These are phyloP conservation scores for Sarcophaga subvicina DNA, from an alignment of 2,888 invertebrate genomes.

Conservation along the genomic window DNA sequence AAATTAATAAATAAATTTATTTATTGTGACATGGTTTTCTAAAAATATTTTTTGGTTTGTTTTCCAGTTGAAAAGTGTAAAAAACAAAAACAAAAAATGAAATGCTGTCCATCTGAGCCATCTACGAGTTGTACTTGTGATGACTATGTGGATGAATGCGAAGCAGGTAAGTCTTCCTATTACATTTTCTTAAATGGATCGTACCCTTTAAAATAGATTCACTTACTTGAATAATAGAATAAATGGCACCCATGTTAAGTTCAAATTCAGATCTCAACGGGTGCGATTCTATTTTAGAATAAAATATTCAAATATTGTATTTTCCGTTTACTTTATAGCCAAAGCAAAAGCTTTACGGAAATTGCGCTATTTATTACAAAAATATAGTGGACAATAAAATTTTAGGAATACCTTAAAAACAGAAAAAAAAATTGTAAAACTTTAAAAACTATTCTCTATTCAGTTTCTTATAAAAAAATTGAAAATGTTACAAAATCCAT, in stretches of 20 bases:
- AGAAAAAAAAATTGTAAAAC: constrained; percentile 56
- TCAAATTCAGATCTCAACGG: constrained; percentile 40
- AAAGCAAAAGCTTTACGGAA: constrained; percentile 78
- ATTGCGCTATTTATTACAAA: constrained; percentile 77
- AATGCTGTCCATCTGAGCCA: constrained; percentile 42
- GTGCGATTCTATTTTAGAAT: constrained; percentile 65
- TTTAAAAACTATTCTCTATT: constrained; percentile 9
- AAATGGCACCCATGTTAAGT: neutral
- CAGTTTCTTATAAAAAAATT: constrained; percentile 2
- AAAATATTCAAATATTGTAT: constrained; percentile 10
- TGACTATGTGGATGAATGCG: constrained; percentile 70
- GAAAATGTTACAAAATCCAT: constrained; percentile 32
- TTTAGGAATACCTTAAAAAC: constrained; percentile 62
- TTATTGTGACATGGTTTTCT: too few species aligned
- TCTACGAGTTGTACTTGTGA: constrained; percentile 65
- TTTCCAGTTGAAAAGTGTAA: constrained; percentile 58
- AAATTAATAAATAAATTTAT: too few species aligned
- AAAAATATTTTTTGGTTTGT: neutral
- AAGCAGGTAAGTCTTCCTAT: constrained; percentile 69
- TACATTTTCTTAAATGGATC: constrained; percentile 67
- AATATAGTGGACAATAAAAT: constrained; percentile 76
- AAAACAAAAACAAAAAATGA: constrained; percentile 58
- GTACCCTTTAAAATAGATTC: constrained; percentile 71
- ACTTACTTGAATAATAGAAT: constrained; percentile 4
- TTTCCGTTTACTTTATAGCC: constrained; percentile 72